These are phyloP conservation scores for Bedellia somnulentella DNA, from an alignment of 2,888 invertebrate species.

Conservation along the genomic window DNA sequence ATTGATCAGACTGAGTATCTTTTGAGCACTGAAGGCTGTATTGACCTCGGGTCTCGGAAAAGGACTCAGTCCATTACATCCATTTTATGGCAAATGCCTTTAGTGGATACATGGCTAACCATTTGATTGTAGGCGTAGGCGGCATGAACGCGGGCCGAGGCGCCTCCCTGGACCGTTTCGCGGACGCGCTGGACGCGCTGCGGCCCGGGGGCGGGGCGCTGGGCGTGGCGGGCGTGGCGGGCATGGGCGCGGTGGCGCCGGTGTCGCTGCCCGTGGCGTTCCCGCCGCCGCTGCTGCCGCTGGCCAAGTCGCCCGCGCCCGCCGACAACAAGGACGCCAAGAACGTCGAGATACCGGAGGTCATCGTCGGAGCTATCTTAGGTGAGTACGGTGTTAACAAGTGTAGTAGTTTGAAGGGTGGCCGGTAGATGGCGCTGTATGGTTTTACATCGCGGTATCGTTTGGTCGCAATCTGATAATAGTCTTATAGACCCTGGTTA, in stretches of 20 bases:
- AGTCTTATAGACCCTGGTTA: too few species aligned
- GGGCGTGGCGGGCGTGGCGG: slow-evolving; percentile 23
- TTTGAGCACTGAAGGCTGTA: too few species aligned
- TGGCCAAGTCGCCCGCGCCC: slow-evolving; percentile 80
- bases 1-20: too few species aligned
- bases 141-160: background rate
- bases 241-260: slow-evolving; percentile 70
- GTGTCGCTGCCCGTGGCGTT: slow-evolving; percentile 77
- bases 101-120: too few species aligned
- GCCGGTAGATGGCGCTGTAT: too few species aligned
- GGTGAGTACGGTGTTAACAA: slow-evolving; percentile 54
- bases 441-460: too few species aligned
- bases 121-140: background rate
- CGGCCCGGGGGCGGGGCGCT: slow-evolving; percentile 17
- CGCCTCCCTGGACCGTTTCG: slow-evolving; percentile 4
- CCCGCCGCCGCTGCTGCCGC: slow-evolving; percentile 72
- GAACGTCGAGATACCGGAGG: slow-evolving; percentile 93
- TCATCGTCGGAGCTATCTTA: slow-evolving; percentile 95
- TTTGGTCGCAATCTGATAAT: too few species aligned
- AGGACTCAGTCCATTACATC: too few species aligned
- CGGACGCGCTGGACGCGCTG: slow-evolving; percentile 1
- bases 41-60: too few species aligned
- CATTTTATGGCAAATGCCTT: too few species aligned
- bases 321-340: slow-evolving; percentile 79
- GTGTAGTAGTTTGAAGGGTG: too few species aligned